Evolutionary conservation across 2,888 invertebrate species (phyloP), one percentile per base, ranked within the genome.

Genomic region (Emmelina monodactyla): DNA sequence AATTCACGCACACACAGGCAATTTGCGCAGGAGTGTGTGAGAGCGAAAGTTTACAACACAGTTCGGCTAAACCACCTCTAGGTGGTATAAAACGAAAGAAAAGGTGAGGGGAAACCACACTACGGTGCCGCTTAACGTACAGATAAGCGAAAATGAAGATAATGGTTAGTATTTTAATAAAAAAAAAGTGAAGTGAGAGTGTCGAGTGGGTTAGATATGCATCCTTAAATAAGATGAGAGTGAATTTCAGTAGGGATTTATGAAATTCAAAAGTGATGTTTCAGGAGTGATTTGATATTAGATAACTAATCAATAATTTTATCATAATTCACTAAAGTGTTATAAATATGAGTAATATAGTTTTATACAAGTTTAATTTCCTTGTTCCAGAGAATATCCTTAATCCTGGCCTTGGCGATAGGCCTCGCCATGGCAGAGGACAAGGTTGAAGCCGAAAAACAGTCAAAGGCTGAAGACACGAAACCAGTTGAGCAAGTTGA

Each of bases 401-500:
- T 76, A 50, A 58, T 76, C 78, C 58, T 75, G 76, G 79, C 80
- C 70, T 73, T 81, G 75, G 81, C 68, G 53, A 53, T 78, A 60
- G 62, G 76, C 72, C 78, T 78, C 67, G 76, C 70, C 73, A 75
- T 73, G 72, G 81, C 79, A 73, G 80, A 80, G 70, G 80, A 79
- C 54, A 76, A 72, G 67, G 79, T 65, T 45, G 75, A 75, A 47
- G 79, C 65, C 45, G 75, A 75, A 47, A 64, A 68, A 49, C 60
- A 69, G 47, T 62, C 59, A 37, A 79, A 79, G 69, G 76, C 76
- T 63, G 71, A 71, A 62, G 56, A 60, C 25, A 25, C 25, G 9
- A 29, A 29, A 29, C 29, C 29, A 29, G 29, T 29, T 40, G 61
- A 67, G 52, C 60, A 66, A 47, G 68, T 62, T 31, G 72, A 69